These are phyloP conservation scores for Pelvicachromis taeniatus DNA, from an alignment of 2,113 vertebrate species.

Conservation along the genomic window DNA sequence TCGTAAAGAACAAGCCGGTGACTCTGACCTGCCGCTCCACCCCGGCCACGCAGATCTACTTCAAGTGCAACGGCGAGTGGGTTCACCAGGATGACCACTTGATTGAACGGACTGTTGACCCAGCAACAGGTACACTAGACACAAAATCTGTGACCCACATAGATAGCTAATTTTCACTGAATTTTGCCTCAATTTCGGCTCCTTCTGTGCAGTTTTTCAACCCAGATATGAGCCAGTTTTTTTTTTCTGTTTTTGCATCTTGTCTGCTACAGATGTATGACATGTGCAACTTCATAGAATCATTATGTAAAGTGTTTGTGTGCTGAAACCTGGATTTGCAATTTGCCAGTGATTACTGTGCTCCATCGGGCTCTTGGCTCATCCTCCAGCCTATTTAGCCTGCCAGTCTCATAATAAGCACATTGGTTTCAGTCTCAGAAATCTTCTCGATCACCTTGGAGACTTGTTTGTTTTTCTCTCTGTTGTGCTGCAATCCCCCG, in stretches of 20 bases:
- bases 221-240: not conserved
- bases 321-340: conserved; percentile 40
- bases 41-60: conserved; percentile 98
- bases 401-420: conserved; percentile 63
- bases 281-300: not conserved
- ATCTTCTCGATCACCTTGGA: conserved; percentile 61
- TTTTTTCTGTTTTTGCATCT: not conserved
- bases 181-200: not conserved
- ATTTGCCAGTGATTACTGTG: conserved; percentile 57
- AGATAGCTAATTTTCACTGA: not conserved
- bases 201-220: not conserved
- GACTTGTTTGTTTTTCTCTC: conserved; percentile 66
- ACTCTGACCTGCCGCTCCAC: conserved; percentile 90
- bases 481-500: conserved; percentile 41
- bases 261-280: not conserved
- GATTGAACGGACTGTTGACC: conserved; percentile 84
- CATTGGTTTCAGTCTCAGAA: conserved; percentile 60
- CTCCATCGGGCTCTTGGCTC: conserved; percentile 53
- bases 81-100: conserved; percentile 93
- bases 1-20: conserved; percentile 97
- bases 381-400: conserved; percentile 53
- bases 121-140: conserved; percentile 79
- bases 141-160: not conserved
- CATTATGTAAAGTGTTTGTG: conserved; percentile 38
- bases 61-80: conserved; percentile 99